These are phyloP conservation scores for Premnoplex brunnescens DNA, from an alignment of 2,797 vertebrate genomes.

Conservation along the genomic window DNA sequence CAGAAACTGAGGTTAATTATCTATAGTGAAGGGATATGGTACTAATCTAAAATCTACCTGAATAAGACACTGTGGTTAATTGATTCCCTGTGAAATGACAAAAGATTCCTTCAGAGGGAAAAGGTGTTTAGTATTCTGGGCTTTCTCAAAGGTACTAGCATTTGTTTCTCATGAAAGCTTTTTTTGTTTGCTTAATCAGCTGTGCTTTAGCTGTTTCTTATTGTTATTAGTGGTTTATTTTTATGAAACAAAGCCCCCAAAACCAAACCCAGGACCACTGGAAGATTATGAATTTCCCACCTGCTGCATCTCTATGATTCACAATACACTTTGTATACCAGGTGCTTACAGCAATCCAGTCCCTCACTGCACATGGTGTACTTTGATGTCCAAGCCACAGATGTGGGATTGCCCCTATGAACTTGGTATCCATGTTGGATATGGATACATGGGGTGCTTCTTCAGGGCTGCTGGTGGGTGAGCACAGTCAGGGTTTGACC, in stretches of 20 bases:
- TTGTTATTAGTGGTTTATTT: not conserved
- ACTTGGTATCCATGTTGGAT: not conserved
- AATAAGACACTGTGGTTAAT: constrained; percentile 73
- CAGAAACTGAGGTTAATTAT: constrained; percentile 82
- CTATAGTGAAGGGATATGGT: constrained; percentile 73
- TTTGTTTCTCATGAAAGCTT: not conserved
- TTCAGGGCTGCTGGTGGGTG: not conserved
- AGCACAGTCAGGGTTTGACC: not conserved
- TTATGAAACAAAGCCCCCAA: not conserved
- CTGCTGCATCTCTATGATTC: not conserved
- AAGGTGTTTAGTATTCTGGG: constrained; percentile 3
- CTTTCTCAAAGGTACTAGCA: not conserved
- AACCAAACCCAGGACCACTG: not conserved
- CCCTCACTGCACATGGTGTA: fast-evolving
- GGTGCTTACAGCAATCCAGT: not conserved
- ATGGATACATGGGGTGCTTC: not conserved
- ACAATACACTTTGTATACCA: not conserved
- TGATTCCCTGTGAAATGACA: constrained; percentile 73
- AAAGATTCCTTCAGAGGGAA: constrained; percentile 59
- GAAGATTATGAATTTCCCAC: not conserved
- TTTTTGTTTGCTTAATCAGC: not conserved
- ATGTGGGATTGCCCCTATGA: fast-evolving
- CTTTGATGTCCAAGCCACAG: not conserved
- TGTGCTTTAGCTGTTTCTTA: not conserved
- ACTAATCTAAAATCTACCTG: constrained; percentile 79